These are phyloP conservation scores for Danio tinwini DNA, from an alignment of 2,797 vertebrate genomes.

Conservation along the genomic window DNA sequence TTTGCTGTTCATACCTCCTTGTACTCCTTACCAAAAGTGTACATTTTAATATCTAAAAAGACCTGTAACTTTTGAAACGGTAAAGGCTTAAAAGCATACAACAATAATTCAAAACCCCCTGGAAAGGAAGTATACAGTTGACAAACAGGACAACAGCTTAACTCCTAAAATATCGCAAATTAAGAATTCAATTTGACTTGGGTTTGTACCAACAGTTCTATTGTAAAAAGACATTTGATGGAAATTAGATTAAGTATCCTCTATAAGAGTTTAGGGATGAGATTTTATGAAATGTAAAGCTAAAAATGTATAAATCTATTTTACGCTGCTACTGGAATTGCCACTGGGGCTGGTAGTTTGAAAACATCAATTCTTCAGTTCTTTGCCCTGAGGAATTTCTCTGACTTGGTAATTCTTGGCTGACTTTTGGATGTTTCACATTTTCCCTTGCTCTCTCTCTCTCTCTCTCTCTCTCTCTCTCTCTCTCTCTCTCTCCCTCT, in stretches of 20 bases:
- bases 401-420: conserved; percentile 44
- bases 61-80: too few relatives aligned
- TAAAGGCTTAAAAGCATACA: too few relatives aligned
- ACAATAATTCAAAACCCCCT: too few relatives aligned
- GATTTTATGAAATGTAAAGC: neutral
- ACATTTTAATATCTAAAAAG: too few relatives aligned
- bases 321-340: conserved; percentile 19
- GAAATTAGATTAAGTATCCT: neutral
- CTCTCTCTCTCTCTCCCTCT: neutral
- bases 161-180: neutral
- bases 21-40: too few relatives aligned
- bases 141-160: neutral
- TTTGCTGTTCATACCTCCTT: too few relatives aligned
- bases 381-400: conserved; percentile 52
- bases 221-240: neutral
- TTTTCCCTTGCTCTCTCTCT: conserved; percentile 25
- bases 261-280: neutral
- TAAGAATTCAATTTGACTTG: neutral
- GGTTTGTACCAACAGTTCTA: neutral
- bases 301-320: neutral
- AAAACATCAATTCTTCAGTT: conserved; percentile 42
- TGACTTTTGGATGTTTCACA: conserved; percentile 31
- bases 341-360: conserved; percentile 52
- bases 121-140: neutral
- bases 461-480: neutral